These are phyloP conservation scores for Bombus superbus DNA, from an alignment of 1,140 invertebrate species.

Conservation along the genomic window DNA sequence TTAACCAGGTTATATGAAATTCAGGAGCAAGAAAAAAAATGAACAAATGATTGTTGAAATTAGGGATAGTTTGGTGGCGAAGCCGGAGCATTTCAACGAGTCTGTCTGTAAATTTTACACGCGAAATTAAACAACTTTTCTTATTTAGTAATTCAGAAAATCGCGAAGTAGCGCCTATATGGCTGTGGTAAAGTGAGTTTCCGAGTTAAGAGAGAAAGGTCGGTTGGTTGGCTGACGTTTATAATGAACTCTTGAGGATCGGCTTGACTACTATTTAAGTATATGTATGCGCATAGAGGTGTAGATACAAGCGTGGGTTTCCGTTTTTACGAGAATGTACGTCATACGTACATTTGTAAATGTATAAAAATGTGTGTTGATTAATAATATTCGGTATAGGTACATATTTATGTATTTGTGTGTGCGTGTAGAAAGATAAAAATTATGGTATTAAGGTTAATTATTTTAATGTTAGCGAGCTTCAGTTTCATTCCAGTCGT, in stretches of 20 bases:
- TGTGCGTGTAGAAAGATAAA: too few species aligned
- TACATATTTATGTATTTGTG: too few species aligned
- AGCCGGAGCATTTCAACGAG: background rate
- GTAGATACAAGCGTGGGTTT: background rate
- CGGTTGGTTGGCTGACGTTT: conserved; percentile 39
- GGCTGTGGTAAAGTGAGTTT: conserved; percentile 17
- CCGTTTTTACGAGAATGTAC: background rate
- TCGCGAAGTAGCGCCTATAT: conserved; percentile 27
- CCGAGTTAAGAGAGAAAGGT: conserved; percentile 23
- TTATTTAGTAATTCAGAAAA: conserved; percentile 38
- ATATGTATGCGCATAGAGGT: conserved; percentile 1
- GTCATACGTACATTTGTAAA: background rate
- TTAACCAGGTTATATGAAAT: too few species aligned
- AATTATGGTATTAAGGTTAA: too few species aligned
- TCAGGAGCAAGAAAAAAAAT: too few species aligned
- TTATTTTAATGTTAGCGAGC: too few species aligned
- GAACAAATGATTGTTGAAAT: background rate
- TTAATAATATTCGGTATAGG: background rate
- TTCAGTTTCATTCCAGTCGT: too few species aligned
- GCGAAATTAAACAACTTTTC: conserved; percentile 51
- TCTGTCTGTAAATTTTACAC: too few species aligned
- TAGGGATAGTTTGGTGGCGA: background rate
- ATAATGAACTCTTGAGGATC: conserved; percentile 56
- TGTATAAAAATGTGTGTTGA: background rate
- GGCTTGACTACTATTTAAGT: conserved; percentile 31